These are phyloP conservation scores for Sarcophaga carnaria DNA, from an alignment of 2,888 invertebrate species.

Conservation along the genomic window DNA sequence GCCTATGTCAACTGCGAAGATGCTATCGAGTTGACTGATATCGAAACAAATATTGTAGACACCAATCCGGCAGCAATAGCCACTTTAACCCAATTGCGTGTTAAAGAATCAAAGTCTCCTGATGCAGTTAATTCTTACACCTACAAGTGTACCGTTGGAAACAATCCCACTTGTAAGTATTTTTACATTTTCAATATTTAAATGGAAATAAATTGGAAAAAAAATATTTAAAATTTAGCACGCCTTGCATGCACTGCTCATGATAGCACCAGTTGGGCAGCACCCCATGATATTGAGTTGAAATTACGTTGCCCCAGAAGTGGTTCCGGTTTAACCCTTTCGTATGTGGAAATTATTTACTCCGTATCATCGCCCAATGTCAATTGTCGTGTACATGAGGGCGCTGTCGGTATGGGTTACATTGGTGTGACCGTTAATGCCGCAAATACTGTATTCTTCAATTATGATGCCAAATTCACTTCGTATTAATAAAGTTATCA, in stretches of 20 bases:
- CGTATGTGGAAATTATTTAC: constrained; percentile 57
- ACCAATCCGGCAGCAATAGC: constrained; percentile 29
- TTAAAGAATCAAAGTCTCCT: not conserved
- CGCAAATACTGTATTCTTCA: constrained; percentile 54
- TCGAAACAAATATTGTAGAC: constrained; percentile 14
- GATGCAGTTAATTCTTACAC: constrained; percentile 31
- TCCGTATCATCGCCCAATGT: constrained; percentile 53
- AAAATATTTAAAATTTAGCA: constrained; percentile 4
- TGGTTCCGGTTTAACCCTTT: constrained; percentile 57
- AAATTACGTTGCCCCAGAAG: constrained; percentile 65
- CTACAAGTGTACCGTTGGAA: constrained; percentile 59
- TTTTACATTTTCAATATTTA: not conserved
- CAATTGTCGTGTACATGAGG: constrained; percentile 59
- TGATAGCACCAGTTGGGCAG: constrained; percentile 51
- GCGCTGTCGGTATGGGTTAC: constrained; percentile 58
- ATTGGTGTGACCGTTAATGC: constrained; percentile 59
- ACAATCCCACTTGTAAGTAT: constrained; percentile 37
- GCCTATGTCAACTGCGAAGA: not conserved
- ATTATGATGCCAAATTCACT: constrained; percentile 42
- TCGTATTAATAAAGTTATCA: constrained; percentile 7
- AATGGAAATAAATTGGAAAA: not conserved
- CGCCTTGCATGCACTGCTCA: constrained; percentile 48
- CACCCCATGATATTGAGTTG: constrained; percentile 63
- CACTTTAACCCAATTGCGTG: constrained; percentile 33
- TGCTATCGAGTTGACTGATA: not conserved